Evolutionary conservation across 2,888 invertebrate genomes (phyloP).

Genomic region (Allacma fusca): DNA sequence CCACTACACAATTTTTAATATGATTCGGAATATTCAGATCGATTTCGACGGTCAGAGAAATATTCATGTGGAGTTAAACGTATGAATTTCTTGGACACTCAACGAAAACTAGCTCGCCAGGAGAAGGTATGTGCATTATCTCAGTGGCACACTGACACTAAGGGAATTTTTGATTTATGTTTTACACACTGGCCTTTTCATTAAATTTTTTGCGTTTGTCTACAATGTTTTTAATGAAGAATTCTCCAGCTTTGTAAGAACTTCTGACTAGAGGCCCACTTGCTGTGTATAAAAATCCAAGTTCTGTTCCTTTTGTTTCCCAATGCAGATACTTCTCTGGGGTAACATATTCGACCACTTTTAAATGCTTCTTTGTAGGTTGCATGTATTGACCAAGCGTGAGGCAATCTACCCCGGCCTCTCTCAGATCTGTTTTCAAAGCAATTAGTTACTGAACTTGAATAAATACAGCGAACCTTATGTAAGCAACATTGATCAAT

Average conservation of each 20-base stretch:
- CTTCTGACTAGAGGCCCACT: conserved; percentile 96
- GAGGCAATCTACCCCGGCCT: conserved; percentile 88
- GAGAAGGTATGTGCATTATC: no score
- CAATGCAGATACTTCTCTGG: conserved; percentile 90
- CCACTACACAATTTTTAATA: no score
- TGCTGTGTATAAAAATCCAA: conserved; percentile 96
- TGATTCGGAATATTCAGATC: no score
- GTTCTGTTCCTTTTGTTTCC: conserved; percentile 79
- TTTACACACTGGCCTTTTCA: no score
- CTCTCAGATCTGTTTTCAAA: conserved; percentile 74
- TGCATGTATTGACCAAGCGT: conserved; percentile 99
- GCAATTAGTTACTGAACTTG: background rate
- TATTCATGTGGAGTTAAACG: no score
- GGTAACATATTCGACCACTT: conserved; percentile 93
- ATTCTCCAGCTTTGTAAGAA: conserved; percentile 98
- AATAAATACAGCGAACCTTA: no score
- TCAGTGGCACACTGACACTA: no score
- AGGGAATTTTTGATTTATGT: no score
- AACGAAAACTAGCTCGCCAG: no score
- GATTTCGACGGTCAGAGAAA: no score
- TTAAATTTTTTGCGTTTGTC: conserved; percentile 65
- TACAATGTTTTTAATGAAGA: conserved; percentile 83
- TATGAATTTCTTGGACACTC: no score
- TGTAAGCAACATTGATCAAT: no score
- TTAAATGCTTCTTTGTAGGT: conserved; percentile 94